Conservation (phyloP, 2,888 invertebrate genomes). For the Chymomyza fuscimana region DNA sequence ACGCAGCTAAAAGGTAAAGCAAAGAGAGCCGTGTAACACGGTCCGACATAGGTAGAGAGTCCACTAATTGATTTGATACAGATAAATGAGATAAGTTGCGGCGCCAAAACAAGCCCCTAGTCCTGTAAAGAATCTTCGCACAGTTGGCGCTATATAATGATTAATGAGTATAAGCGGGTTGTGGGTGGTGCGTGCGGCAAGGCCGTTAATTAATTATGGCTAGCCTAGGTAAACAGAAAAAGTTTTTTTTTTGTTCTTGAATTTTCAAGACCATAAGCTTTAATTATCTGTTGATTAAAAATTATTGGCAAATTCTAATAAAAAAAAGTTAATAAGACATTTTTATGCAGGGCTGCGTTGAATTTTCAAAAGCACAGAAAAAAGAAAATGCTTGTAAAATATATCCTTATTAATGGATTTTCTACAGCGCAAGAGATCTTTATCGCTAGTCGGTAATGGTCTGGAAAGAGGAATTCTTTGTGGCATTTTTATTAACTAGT, state of each 20-base stretch:
- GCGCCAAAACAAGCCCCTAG: constrained; percentile 23
- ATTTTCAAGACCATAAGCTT: constrained; percentile 17
- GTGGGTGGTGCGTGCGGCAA: constrained; percentile 14
- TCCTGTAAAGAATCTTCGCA: neutral
- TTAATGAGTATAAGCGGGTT: constrained; percentile 48
- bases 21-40: neutral
- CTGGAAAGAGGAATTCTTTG: no score
- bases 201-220: constrained; percentile 37
- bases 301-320: constrained; percentile 25
- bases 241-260: neutral
- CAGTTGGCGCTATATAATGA: constrained; percentile 61
- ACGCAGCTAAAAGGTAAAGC: constrained; percentile 26
- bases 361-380: neutral
- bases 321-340: neutral
- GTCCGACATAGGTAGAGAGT: neutral
- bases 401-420: no score
- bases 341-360: neutral
- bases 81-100: constrained; percentile 62
- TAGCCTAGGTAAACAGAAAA: constrained; percentile 1
- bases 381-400: neutral
- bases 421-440: no score
- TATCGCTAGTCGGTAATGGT: no score
- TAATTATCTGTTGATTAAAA: constrained; percentile 51
- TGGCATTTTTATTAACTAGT: no score
- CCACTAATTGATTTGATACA: constrained; percentile 70